Conservation (phyloP, 2,113 vertebrate species). For the Oxygymnocypris stewartii region DNA sequence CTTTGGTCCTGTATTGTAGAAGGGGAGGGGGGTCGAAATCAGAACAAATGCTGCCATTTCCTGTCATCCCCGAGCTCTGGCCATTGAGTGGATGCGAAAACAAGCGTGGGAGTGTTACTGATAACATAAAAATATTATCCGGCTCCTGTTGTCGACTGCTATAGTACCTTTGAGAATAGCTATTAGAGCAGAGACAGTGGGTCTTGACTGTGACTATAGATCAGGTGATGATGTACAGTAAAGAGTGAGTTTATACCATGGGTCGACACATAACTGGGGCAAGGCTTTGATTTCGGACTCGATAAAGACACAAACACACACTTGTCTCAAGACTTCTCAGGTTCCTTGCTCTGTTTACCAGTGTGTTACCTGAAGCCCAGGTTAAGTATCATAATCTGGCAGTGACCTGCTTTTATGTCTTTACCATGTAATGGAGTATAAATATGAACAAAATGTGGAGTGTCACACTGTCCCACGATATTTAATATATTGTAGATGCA, state of each 20-base stretch:
- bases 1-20: conserved; percentile 41
- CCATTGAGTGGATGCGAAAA: conserved; percentile 55
- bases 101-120: conserved; percentile 58
- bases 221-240: conserved; percentile 48
- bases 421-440: not conserved
- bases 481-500: not conserved
- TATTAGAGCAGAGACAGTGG: conserved; percentile 46
- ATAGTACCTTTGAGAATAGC: conserved; percentile 54
- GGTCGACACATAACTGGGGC: conserved; percentile 21
- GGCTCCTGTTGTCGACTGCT: conserved; percentile 51
- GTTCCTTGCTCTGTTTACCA: conserved; percentile 28
- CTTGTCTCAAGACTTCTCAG: conserved; percentile 26
- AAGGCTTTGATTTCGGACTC: conserved; percentile 30
- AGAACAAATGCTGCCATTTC: conserved; percentile 66
- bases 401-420: conserved; percentile 22
- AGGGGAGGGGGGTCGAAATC: conserved; percentile 42
- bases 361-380: conserved; percentile 15
- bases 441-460: not conserved
- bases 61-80: conserved; percentile 63
- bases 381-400: conserved; percentile 23
- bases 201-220: conserved; percentile 39
- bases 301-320: conserved; percentile 41
- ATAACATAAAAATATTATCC: conserved; percentile 62
- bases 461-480: not conserved
- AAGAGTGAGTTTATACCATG: conserved; percentile 32